Evolutionary conservation across 2,888 invertebrate genomes (phyloP).

Genomic region (Cheilosia vulpina): DNA sequence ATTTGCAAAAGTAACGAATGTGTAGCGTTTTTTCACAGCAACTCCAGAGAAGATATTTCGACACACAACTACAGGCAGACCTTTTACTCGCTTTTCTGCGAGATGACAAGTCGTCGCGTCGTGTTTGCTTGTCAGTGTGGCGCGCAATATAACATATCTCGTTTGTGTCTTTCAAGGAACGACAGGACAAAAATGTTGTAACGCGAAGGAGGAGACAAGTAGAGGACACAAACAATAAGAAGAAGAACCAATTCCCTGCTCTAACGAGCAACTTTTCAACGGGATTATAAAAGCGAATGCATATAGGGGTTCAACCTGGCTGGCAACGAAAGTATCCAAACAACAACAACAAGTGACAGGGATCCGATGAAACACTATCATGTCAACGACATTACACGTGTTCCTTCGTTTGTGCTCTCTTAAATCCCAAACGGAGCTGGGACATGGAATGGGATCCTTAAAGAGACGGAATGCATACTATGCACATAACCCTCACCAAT

Average conservation of each 20-base stretch:
- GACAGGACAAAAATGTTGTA: conserved; percentile 54
- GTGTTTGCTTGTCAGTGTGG: neutral
- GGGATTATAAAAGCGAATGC: conserved; percentile 43
- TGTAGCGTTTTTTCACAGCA: conserved; percentile 57
- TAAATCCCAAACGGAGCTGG: conserved; percentile 61
- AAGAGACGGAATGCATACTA: conserved; percentile 1
- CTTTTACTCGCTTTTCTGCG: conserved; percentile 1
- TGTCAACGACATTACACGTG: conserved; percentile 71
- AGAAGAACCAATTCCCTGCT: conserved; percentile 10
- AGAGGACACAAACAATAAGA: neutral
- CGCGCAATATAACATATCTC: neutral
- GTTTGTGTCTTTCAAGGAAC: conserved; percentile 37
- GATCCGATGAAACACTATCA: conserved; percentile 62
- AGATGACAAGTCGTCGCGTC: conserved; percentile 54
- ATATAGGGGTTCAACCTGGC: neutral
- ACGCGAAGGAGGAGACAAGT: conserved; percentile 38
- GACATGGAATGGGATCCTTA: conserved; percentile 62
- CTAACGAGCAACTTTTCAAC: conserved; percentile 70
- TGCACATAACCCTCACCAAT: conserved; percentile 40
- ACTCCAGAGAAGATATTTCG: conserved; percentile 25
- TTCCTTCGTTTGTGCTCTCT: conserved; percentile 47
- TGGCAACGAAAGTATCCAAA: neutral
- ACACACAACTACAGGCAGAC: conserved; percentile 57
- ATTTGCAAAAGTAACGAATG: conserved; percentile 57
- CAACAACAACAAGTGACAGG: conserved; percentile 51